A percentile compares a stretch with the other conserved stretches of the same genome.
Conservation (phyloP, 92 coral and sea anemone species). For the Porites lobata region DNA sequence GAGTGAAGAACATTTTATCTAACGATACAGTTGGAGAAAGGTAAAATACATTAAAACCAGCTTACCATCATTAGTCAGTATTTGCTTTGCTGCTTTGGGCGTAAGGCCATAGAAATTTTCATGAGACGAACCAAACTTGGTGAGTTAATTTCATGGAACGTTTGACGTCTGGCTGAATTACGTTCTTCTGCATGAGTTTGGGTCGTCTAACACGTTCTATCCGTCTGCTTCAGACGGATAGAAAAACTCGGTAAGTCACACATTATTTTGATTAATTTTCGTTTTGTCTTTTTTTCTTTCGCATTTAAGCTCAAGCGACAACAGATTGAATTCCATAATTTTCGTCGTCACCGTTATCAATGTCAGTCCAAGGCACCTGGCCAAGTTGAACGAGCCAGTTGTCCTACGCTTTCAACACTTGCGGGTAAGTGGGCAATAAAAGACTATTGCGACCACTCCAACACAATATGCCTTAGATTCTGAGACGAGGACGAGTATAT, state of each 20-base stretch:
- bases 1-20: slow-evolving; percentile 36
- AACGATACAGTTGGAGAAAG: background rate
- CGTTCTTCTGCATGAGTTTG: too few relatives aligned
- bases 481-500: too few relatives aligned
- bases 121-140: too few relatives aligned
- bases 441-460: background rate
- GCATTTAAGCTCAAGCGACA: background rate
- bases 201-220: too few relatives aligned
- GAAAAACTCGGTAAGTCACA: too few relatives aligned
- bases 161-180: too few relatives aligned
- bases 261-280: background rate
- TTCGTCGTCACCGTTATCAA: slow-evolving; percentile 56
- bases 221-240: too few relatives aligned
- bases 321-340: slow-evolving; percentile 64
- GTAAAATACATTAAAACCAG: background rate
- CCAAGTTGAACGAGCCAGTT: slow-evolving; percentile 60
- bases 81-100: too few relatives aligned
- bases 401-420: slow-evolving; percentile 42
- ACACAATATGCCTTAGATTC: too few relatives aligned
- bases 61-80: too few relatives aligned
- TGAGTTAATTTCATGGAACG: too few relatives aligned
- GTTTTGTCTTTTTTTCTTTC: background rate
- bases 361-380: slow-evolving; percentile 46
- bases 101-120: too few relatives aligned
- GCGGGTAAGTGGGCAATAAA: slow-evolving; percentile 11